Conservation (phyloP, 2,797 vertebrate species). For the Danio tinwini region DNA sequence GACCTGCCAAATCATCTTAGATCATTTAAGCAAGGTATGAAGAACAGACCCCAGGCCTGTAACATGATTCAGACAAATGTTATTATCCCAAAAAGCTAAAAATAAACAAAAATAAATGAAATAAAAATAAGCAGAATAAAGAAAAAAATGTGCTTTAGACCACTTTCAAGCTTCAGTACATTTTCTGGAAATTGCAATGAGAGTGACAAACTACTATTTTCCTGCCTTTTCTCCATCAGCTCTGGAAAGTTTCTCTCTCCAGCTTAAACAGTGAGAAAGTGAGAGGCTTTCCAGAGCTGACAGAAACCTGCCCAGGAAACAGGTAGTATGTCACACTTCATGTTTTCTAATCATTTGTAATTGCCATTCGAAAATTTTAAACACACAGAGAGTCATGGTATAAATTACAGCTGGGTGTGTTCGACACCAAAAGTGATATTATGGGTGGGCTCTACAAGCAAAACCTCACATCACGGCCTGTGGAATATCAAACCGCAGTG, state of each 20-base stretch:
- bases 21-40: too few relatives aligned
- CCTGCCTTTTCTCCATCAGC: neutral
- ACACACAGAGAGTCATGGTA: neutral
- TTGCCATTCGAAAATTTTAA: neutral
- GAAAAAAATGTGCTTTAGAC: neutral
- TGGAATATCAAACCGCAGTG: neutral
- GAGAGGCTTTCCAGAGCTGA: constrained; percentile 20
- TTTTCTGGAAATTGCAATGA: neutral
- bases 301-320: constrained; percentile 15
- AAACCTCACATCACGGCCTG: neutral
- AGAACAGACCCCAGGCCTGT: too few relatives aligned
- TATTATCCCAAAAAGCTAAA: too few relatives aligned
- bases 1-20: too few relatives aligned
- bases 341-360: constrained; percentile 15
- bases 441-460: neutral
- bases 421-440: neutral
- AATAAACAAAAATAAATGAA: too few relatives aligned
- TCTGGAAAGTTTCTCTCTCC: neutral
- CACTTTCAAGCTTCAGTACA: neutral
- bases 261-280: neutral
- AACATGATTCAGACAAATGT: too few relatives aligned
- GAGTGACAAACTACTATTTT: constrained; percentile 7
- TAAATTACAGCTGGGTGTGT: constrained; percentile 8
- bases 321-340: constrained; percentile 15
- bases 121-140: too few relatives aligned